These are phyloP conservation scores for Meloidogyne floridensis DNA, from an alignment of 1,140 invertebrate species.

Conservation along the genomic window DNA sequence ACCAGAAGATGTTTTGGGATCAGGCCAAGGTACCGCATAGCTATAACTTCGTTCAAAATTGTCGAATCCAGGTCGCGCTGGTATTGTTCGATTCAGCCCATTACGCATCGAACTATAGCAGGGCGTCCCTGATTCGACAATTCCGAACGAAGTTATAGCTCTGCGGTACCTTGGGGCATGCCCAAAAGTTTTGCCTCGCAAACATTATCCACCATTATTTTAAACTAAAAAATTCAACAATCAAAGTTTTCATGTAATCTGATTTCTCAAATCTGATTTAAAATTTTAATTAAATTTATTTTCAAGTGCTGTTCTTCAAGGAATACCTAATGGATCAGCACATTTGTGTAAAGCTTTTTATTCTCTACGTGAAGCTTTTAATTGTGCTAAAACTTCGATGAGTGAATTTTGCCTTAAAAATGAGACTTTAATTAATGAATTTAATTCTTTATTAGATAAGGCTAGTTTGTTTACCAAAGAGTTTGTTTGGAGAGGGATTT, in stretches of 20 bases:
- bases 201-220: neutral
- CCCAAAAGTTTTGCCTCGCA: too few species aligned
- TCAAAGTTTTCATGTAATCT: too few species aligned
- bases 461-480: neutral
- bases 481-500: neutral
- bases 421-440: neutral
- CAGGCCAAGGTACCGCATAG: too few species aligned
- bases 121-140: too few species aligned
- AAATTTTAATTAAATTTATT: neutral
- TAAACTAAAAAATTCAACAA: neutral
- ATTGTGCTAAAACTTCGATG: conserved; percentile 55
- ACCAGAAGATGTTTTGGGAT: too few species aligned
- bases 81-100: too few species aligned
- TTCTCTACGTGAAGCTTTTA: conserved; percentile 52
- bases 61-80: too few species aligned
- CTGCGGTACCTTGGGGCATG: too few species aligned
- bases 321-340: conserved; percentile 60
- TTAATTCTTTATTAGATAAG: neutral
- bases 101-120: too few species aligned
- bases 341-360: conserved; percentile 63
- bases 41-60: too few species aligned
- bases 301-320: conserved; percentile 42
- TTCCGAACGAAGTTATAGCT: too few species aligned
- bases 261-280: neutral
- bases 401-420: conserved; percentile 44